These are phyloP conservation scores for Aurelia sp. DNA, from an alignment of 30 jellyfish, hydroid and myxozoan species.

Conservation along the genomic window DNA sequence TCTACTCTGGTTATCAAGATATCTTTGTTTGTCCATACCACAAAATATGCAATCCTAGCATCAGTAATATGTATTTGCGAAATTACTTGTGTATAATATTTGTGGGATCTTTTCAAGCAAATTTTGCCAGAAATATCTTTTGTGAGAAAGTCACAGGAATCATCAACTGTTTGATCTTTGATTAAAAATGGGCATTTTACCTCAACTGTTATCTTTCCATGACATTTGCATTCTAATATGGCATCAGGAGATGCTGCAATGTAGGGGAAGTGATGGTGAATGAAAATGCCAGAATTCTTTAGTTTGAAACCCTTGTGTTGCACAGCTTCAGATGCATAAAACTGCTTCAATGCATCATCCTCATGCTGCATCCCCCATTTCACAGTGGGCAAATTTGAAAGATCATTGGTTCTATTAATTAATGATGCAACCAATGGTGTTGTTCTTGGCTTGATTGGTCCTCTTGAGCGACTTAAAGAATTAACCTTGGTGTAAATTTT, in stretches of 20 bases:
- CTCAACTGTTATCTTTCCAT: slow-evolving; percentile 23
- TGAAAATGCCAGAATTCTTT: slow-evolving; percentile 23
- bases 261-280: slow-evolving; percentile 16
- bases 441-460: background rate
- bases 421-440: background rate
- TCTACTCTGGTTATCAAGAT: slow-evolving; percentile 7
- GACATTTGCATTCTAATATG: slow-evolving; percentile 11
- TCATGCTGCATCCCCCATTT: slow-evolving; percentile 46
- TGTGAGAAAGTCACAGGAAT: slow-evolving; percentile 29
- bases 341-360: slow-evolving; percentile 19
- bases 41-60: slow-evolving; percentile 11
- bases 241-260: slow-evolving; percentile 54
- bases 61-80: slow-evolving; percentile 28
- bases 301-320: slow-evolving; percentile 22
- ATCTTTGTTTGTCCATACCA: slow-evolving; percentile 52
- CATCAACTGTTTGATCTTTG: slow-evolving; percentile 10
- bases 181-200: slow-evolving; percentile 38
- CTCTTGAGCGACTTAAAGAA: background rate
- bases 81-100: slow-evolving; percentile 61
- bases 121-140: slow-evolving; percentile 6
- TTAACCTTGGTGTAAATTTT: background rate
- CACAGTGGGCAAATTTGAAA: slow-evolving; percentile 1
- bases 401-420: slow-evolving; percentile 21
- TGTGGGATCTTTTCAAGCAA: slow-evolving; percentile 21
- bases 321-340: slow-evolving; percentile 14